Conservation (phyloP, 2,888 invertebrate genomes). For the Campoplex capitator region DNA sequence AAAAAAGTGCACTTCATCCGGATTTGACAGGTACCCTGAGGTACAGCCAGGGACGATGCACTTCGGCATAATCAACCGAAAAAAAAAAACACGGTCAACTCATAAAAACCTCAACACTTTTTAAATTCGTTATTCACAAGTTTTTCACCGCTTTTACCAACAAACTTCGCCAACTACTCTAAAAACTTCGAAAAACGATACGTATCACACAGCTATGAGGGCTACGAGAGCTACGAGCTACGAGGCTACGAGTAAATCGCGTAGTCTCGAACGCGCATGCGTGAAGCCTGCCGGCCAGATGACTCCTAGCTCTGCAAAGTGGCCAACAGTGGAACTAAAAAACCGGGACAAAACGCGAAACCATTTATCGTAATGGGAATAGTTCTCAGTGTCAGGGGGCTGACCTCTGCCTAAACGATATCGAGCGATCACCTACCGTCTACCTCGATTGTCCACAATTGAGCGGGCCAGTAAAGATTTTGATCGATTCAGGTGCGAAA, state of each 20-base stretch:
- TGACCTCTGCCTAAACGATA: neutral
- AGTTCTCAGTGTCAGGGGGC: constrained; percentile 1
- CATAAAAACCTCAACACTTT: no score
- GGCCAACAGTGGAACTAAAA: no score
- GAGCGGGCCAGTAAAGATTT: neutral
- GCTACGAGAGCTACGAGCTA: constrained; percentile 53
- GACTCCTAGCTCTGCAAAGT: no score
- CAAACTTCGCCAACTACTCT: no score
- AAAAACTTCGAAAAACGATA: no score
- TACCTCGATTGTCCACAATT: neutral
- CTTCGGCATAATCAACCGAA: no score
- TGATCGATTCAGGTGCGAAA: neutral
- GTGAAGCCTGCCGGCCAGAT: constrained; percentile 4
- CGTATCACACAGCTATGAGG: no score
- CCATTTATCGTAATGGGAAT: constrained; percentile 1
- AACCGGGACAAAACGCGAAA: constrained; percentile 8
- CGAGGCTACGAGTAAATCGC: neutral
- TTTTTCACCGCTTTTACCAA: no score
- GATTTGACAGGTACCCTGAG: constrained; percentile 49
- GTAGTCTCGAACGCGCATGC: neutral
- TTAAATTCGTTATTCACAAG: no score
- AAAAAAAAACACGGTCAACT: no score
- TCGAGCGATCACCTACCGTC: neutral
- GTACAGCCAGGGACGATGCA: no score
- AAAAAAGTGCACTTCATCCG: constrained; percentile 52